phyloP scores from a whole-genome alignment of 2,888 invertebrate species.

The Caenorhabditis macrosperma region DNA sequence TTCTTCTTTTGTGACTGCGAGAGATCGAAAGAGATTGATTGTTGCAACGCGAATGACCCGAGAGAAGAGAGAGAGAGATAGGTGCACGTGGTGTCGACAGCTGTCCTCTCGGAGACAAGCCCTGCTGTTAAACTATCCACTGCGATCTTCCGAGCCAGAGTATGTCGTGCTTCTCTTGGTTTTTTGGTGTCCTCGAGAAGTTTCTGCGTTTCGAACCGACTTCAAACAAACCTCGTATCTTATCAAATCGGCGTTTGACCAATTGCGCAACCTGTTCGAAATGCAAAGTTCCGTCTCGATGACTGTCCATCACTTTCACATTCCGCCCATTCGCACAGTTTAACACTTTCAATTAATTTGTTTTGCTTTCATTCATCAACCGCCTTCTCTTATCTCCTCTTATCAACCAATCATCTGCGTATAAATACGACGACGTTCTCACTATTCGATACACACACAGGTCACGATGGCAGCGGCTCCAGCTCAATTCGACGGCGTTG shows the following conservation, averaged over 20 bases:
- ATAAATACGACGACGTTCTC: background rate
- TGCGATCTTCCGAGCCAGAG: conserved; percentile 4
- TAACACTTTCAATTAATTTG: background rate
- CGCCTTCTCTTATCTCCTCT: conserved; percentile 17
- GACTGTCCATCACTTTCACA: background rate
- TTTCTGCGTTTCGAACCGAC: background rate
- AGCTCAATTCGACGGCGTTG: conserved; percentile 65
- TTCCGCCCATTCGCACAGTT: background rate
- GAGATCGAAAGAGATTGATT: conserved; percentile 2
- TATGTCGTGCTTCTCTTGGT: conserved; percentile 6
- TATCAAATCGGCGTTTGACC: background rate
- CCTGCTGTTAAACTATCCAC: conserved; percentile 35
- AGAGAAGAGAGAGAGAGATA: no score
- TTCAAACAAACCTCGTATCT: background rate
- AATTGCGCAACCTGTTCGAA: background rate
- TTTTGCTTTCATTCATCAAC: background rate
- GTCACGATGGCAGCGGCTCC: conserved; percentile 29
- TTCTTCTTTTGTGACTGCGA: background rate
- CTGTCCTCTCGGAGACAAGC: conserved; percentile 18
- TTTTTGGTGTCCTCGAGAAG: conserved; percentile 6
- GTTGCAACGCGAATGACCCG: conserved; percentile 30
- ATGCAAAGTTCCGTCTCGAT: background rate
- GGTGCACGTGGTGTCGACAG: conserved; percentile 51
- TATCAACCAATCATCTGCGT: conserved; percentile 1
- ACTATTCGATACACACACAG: background rate